Evolutionary conservation across 1,140 invertebrate species (phyloP).

Genomic region (Dryas iulia): DNA sequence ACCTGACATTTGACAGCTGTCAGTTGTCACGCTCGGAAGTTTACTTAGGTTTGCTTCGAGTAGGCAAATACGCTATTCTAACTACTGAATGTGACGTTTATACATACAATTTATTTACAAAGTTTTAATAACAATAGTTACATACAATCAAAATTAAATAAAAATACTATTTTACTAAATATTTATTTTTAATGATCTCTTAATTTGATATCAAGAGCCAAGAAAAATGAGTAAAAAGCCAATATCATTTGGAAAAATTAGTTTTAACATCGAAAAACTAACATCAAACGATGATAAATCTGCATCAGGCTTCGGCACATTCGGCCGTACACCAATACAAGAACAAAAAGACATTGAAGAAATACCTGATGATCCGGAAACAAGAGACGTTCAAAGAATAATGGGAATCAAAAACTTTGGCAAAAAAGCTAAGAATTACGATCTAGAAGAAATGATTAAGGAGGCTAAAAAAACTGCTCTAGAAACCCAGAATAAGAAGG

Average conservation of each 20-base stretch:
- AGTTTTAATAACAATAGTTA: too few relatives aligned
- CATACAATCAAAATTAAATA: too few relatives aligned
- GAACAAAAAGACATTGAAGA: conserved; percentile 82
- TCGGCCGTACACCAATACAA: conserved; percentile 79
- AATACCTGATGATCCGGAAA: conserved; percentile 85
- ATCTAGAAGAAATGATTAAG: conserved; percentile 83
- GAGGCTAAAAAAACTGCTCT: conserved; percentile 78
- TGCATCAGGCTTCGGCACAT: conserved; percentile 82
- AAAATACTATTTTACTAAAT: too few relatives aligned
- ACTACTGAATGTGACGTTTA: too few relatives aligned
- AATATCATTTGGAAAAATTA: conserved; percentile 78
- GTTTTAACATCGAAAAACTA: conserved; percentile 50
- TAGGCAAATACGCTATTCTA: too few relatives aligned
- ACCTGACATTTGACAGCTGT: too few relatives aligned
- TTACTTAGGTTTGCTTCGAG: too few relatives aligned
- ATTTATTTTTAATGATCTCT: background rate
- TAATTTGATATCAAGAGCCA: too few relatives aligned
- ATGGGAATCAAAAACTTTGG: conserved; percentile 90
- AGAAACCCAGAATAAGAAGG: conserved; percentile 50
- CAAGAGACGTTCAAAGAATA: conserved; percentile 83
- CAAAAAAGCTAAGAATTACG: conserved; percentile 88
- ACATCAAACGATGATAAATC: conserved; percentile 37
- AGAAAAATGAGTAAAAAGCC: conserved; percentile 73
- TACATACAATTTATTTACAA: too few relatives aligned
- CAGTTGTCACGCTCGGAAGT: too few relatives aligned